Evolutionary conservation across 2,113 vertebrate species (phyloP).

Genomic region (Cardinalis cardinalis): DNA sequence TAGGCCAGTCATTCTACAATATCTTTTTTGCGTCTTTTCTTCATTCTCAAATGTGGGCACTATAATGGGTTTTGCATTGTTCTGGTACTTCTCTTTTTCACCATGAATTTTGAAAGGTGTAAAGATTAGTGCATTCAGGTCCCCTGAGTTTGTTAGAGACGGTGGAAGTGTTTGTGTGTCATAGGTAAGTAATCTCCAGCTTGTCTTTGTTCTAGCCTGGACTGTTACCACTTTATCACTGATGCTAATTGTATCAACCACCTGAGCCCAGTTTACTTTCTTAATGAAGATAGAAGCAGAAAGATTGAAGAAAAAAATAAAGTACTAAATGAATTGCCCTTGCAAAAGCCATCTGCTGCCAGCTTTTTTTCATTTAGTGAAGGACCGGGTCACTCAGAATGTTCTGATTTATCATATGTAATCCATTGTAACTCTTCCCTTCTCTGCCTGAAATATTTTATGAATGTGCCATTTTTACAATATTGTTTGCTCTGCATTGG

Average conservation of each 20-base stretch:
- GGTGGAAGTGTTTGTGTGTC: neutral
- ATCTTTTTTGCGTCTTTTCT: neutral
- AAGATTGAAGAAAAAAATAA: neutral
- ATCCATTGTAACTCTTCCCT: neutral
- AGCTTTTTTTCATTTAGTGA: neutral
- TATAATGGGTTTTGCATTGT: neutral
- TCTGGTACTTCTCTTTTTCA: neutral
- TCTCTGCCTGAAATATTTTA: neutral
- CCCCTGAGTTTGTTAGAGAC: neutral
- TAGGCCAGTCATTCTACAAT: neutral
- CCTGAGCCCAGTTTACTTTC: conserved; percentile 5
- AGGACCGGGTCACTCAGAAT: neutral
- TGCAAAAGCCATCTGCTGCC: conserved; percentile 25
- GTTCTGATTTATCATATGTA: neutral
- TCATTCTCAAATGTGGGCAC: neutral
- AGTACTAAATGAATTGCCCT: neutral
- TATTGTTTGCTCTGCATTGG: neutral
- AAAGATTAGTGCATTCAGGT: neutral
- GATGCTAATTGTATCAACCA: neutral
- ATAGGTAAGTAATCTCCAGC: neutral
- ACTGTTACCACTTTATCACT: neutral
- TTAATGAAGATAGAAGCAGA: conserved; percentile 31
- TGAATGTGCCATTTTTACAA: neutral
- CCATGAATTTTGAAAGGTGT: neutral
- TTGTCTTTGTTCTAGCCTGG: neutral